Evolutionary conservation across 2,888 invertebrate species (phyloP).

Genomic region (Tridacna crocea): DNA sequence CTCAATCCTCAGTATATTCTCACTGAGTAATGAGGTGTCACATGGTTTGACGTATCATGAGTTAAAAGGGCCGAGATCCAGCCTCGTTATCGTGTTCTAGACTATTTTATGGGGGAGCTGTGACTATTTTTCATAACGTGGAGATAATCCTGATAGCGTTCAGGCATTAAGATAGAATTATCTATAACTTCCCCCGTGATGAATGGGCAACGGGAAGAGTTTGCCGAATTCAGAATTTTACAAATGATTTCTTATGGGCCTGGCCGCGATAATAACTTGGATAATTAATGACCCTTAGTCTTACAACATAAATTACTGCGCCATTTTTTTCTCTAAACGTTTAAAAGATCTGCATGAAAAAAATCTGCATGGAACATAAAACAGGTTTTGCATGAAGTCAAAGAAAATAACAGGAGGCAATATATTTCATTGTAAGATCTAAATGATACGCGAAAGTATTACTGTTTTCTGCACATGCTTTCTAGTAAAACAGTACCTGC

Average conservation of each 20-base stretch:
- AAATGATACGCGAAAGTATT: no score
- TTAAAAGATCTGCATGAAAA: no score
- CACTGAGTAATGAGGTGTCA: slow-evolving; percentile 64
- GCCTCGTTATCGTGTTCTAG: slow-evolving; percentile 57
- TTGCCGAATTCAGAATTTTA: slow-evolving; percentile 49
- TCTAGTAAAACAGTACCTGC: no score
- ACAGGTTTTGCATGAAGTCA: no score
- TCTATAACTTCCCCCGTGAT: slow-evolving; percentile 52
- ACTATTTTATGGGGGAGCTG: slow-evolving; percentile 63
- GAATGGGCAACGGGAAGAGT: slow-evolving; percentile 47
- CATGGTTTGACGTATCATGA: slow-evolving; percentile 53
- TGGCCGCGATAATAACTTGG: slow-evolving; percentile 43
- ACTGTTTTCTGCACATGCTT: no score
- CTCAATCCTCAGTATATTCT: slow-evolving; percentile 46
- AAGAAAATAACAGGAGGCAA: no score
- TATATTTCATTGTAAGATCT: no score
- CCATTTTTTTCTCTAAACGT: slow-evolving; percentile 10
- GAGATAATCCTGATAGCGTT: slow-evolving; percentile 56
- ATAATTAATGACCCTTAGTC: slow-evolving; percentile 47
- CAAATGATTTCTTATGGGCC: slow-evolving; percentile 63
- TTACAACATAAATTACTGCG: slow-evolving; percentile 26
- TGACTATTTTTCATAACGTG: slow-evolving; percentile 65
- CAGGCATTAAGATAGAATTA: slow-evolving; percentile 64
- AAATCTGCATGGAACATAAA: no score
- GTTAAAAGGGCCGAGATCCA: slow-evolving; percentile 36